Base-by-base conservation (phyloP, 92 coral and sea anemone species). In the Actinostola sp. region DNA sequence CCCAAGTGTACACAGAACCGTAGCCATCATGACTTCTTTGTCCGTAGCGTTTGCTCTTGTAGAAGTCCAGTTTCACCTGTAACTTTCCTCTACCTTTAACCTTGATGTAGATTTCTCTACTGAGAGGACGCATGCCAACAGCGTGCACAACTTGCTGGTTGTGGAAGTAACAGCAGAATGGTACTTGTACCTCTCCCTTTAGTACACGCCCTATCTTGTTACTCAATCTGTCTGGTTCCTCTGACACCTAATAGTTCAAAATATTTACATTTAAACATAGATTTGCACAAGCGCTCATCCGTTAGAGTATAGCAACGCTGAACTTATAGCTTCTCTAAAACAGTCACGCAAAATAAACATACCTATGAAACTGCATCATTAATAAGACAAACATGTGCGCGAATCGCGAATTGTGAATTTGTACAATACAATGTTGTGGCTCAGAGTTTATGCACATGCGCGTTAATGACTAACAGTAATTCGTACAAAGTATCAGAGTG, bases 81-180 rank as follows among this genome's bases (percentile, higher is more conserved):
- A 72, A 63, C 52, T 87, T 57, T 36, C 92, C 96, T 48, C 89
- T 73, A 25, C 92, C 97, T 58, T 90, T 76, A 38, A 87, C 97
- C 33, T 70, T 75, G 44, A 90, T 77, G 79, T 87, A 89, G 32
- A 90, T 81, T 66, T 87, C 75, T 67, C 77, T 55, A 55, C 72
- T 84, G 24, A 52, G 59, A 1, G 97, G 97, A 12, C 86, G 80
- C 73, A 76, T 87, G 38, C 97, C 97, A 12, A 90, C 92, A 1
- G 90, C 89, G 49, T 73, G 84, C n/a, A 90, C 90, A 24, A 90
- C 83, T 43, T 85, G 92, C 35, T 77, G 76, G 72, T 90, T 82
- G 48, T 82, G 87, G 72, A 61, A 90, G 68, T 90, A 90, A 63
- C 97, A 90, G 64, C 92, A 87, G 71, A 90, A 90, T 12, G 97